Percentiles rank a stretch among this genome's conserved stretches.
These are phyloP conservation scores for Andrena bicolor DNA, from an alignment of 2,888 invertebrate species.

Conservation along the genomic window DNA sequence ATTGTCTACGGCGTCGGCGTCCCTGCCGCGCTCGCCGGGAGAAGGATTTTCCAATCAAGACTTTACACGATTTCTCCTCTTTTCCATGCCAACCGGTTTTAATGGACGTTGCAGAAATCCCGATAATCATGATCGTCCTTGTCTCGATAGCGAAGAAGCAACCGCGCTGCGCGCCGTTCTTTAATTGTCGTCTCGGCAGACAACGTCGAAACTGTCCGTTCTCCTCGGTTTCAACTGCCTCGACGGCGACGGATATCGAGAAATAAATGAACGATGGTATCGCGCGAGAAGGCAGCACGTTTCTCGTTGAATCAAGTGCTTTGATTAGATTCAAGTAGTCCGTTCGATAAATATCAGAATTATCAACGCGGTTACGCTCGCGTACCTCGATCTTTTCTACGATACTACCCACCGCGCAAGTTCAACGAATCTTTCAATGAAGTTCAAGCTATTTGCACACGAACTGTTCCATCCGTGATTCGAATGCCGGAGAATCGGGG, in stretches of 20 bases:
- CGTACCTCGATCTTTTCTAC: too few relatives aligned
- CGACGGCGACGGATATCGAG: not conserved
- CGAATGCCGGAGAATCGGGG: not conserved
- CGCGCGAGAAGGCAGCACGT: not conserved
- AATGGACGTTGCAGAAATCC: conserved; percentile 41
- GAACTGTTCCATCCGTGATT: not conserved
- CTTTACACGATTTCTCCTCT: conserved; percentile 30
- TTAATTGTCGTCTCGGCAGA: conserved; percentile 13
- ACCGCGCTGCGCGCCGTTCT: conserved; percentile 4
- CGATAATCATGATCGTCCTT: conserved; percentile 34
- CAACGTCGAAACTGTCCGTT: not conserved
- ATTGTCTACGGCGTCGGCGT: conserved; percentile 32
- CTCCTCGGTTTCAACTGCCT: not conserved
- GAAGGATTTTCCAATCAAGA: conserved; percentile 35
- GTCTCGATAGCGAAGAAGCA: conserved; percentile 10
- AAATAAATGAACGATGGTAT: not conserved
- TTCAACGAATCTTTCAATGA: too few relatives aligned
- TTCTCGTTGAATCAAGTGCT: too few relatives aligned
- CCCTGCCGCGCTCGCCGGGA: not conserved
- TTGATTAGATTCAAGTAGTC: too few relatives aligned
- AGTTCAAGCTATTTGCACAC: not conserved
- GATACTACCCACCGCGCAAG: too few relatives aligned
- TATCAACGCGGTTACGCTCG: too few relatives aligned
- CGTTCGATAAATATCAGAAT: too few relatives aligned
- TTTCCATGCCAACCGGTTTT: conserved; percentile 53